Conservation (phyloP, 2,113 vertebrate genomes). For the Albula glossodonta region DNA sequence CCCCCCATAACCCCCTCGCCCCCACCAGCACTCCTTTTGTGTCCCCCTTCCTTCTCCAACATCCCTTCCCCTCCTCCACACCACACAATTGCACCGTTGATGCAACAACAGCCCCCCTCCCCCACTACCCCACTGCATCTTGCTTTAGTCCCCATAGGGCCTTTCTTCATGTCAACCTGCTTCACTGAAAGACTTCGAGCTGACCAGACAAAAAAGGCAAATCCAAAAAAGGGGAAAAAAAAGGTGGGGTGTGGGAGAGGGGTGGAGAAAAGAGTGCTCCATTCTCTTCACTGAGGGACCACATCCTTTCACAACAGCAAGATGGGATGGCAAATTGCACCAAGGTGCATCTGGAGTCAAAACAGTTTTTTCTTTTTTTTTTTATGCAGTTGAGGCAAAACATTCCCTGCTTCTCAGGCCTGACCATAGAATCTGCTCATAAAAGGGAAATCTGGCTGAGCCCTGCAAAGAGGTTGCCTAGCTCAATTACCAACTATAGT, state of each 20-base stretch:
- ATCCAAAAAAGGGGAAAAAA: slow-evolving; percentile 54
- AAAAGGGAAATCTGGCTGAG: not conserved
- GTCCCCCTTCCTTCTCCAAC: not conserved
- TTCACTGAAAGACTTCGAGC: slow-evolving; percentile 61
- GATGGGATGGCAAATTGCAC: too few relatives aligned
- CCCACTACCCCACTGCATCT: slow-evolving; percentile 49
- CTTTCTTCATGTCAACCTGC: slow-evolving; percentile 51
- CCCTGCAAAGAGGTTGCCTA: not conserved
- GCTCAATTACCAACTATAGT: not conserved
- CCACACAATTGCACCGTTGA: slow-evolving; percentile 64
- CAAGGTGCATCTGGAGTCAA: too few relatives aligned
- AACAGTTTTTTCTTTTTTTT: too few relatives aligned
- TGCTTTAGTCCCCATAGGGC: slow-evolving; percentile 42
- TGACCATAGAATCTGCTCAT: not conserved
- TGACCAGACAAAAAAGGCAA: slow-evolving; percentile 70
- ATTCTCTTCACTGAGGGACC: not conserved
- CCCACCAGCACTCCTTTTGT: slow-evolving; percentile 12
- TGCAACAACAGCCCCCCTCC: slow-evolving; percentile 60
- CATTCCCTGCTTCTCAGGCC: not conserved
- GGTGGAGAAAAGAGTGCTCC: slow-evolving; percentile 31
- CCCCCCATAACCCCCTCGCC: not conserved
- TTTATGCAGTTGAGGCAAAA: not conserved
- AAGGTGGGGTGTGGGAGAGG: slow-evolving; percentile 6
- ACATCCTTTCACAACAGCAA: not conserved
- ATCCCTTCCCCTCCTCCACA: slow-evolving; percentile 59